phyloP scores from a whole-genome alignment of 2,113 vertebrate species.

The Megaceryle torquata region DNA sequence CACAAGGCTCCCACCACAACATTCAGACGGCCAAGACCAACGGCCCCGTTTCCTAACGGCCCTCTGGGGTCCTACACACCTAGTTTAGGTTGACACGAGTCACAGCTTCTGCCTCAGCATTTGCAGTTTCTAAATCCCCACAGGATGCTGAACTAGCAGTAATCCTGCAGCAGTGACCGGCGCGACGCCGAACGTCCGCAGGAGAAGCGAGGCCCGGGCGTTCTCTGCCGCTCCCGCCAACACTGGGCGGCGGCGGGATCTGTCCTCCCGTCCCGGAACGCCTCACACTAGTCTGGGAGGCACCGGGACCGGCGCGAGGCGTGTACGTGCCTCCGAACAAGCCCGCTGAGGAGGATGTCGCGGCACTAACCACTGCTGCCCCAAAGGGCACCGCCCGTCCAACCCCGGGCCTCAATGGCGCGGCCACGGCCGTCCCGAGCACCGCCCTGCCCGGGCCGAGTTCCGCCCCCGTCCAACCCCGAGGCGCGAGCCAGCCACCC shows the following conservation, averaged over 20 bases:
- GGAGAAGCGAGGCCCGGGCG: too few species aligned
- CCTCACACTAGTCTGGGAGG: accelerated
- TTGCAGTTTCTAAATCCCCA: neutral
- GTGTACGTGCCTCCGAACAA: accelerated
- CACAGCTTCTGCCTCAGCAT: neutral
- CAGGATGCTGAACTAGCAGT: accelerated
- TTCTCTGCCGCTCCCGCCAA: too few species aligned
- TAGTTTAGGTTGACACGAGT: accelerated
- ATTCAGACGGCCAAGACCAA: neutral
- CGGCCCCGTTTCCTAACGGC: accelerated
- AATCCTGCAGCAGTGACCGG: accelerated
- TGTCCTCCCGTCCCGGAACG: neutral
- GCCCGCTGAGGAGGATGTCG: accelerated
- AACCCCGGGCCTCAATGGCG: too few species aligned
- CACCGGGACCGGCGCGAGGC: too few species aligned
- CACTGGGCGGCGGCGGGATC: accelerated
- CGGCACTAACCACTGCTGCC: too few species aligned
- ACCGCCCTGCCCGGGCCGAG: neutral
- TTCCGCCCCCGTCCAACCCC: too few species aligned
- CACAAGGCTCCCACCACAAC: too few species aligned
- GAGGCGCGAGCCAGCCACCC: too few species aligned
- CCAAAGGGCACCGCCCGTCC: neutral
- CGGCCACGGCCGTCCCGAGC: too few species aligned
- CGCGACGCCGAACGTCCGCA: accelerated
- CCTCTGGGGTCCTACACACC: too few species aligned